phyloP scores from a whole-genome alignment of 2,797 vertebrate genomes.

The Myiotriccus ornatus region DNA sequence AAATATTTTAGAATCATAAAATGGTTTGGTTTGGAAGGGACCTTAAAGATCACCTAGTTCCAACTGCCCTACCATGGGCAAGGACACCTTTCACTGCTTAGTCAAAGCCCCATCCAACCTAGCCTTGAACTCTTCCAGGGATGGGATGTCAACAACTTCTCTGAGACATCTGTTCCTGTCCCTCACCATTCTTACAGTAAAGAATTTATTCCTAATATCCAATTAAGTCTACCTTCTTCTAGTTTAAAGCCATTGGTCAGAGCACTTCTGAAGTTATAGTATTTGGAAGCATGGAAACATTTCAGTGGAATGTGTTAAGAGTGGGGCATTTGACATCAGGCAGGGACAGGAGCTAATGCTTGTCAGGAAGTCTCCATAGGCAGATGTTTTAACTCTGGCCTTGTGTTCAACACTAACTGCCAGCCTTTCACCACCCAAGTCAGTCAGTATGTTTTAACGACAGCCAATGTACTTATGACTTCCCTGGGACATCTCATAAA shows the following conservation, averaged over 20 bases:
- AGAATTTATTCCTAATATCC: background rate
- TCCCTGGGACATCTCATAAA: background rate
- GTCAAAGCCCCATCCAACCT: background rate
- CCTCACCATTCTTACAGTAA: background rate
- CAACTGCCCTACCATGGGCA: too few species aligned
- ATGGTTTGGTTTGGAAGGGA: background rate
- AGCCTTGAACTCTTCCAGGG: background rate
- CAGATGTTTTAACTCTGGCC: background rate
- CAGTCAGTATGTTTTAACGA: background rate
- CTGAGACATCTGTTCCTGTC: background rate
- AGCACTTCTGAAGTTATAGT: background rate
- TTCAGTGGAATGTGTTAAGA: background rate
- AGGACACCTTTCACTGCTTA: background rate
- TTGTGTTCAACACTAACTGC: background rate
- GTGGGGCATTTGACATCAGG: background rate
- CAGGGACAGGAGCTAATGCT: background rate
- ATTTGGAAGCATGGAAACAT: background rate
- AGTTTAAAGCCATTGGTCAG: background rate
- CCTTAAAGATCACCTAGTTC: background rate
- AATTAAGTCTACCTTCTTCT: background rate
- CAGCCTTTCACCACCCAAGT: background rate
- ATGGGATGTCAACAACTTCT: accelerated
- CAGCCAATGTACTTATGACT: background rate
- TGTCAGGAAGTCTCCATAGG: background rate
- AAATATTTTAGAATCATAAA: background rate